phyloP scores from a whole-genome alignment of 64 coral and sea anemone species.

The Astreopora myriophthalma region DNA sequence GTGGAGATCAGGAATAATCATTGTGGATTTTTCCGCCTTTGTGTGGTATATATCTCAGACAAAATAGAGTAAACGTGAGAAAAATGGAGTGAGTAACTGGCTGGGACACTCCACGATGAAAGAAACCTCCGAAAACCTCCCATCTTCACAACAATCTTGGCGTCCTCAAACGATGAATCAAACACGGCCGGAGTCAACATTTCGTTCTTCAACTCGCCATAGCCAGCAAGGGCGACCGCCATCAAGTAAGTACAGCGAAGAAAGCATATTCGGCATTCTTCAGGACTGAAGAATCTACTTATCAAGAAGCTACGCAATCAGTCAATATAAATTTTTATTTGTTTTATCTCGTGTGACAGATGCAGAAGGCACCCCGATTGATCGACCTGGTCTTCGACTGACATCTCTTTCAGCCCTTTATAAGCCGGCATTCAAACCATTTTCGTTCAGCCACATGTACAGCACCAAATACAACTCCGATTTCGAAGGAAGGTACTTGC shows the following conservation, averaged over 20 bases:
- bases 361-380: background rate
- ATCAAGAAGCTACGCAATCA: background rate
- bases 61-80: too few species aligned
- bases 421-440: constrained; percentile 87
- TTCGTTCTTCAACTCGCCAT: background rate
- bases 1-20: background rate
- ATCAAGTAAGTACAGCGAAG: background rate
- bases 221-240: background rate
- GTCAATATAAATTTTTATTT: background rate
- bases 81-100: background rate
- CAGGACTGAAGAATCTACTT: background rate
- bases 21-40: background rate
- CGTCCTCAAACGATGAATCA: constrained; percentile 8
- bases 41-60: background rate
- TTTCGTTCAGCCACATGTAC: constrained; percentile 92
- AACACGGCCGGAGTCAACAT: background rate
- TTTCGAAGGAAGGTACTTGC: constrained; percentile 81
- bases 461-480: constrained; percentile 86
- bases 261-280: background rate
- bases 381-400: constrained; percentile 14
- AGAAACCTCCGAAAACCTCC: constrained; percentile 14
- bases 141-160: background rate
- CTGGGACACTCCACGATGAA: background rate
- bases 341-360: background rate
- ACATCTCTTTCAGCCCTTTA: constrained; percentile 80